Evolutionary conservation across 2,888 invertebrate species (phyloP).

Genomic region (Encarsia formosa): DNA sequence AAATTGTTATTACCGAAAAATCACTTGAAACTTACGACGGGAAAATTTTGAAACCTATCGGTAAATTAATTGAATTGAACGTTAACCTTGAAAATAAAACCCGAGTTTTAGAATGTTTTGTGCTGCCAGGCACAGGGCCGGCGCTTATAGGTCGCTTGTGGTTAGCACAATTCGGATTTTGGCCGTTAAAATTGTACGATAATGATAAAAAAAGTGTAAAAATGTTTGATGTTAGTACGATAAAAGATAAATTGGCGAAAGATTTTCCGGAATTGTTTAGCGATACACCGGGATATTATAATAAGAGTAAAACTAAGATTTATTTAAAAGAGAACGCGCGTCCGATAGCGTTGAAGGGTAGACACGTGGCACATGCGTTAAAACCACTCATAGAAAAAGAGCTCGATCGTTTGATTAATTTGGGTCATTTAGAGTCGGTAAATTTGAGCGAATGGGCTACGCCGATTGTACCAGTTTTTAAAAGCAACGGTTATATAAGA

Average conservation of each 20-base stretch:
- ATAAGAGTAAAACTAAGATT: constrained; percentile 15
- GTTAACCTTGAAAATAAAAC: too few species aligned
- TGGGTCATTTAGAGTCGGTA: constrained; percentile 8
- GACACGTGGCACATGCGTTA: constrained; percentile 18
- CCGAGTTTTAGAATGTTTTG: background rate
- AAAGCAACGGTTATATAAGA: constrained; percentile 6
- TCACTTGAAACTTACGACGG: background rate
- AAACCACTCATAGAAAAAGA: constrained; percentile 11
- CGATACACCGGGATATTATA: constrained; percentile 10
- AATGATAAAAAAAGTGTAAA: background rate
- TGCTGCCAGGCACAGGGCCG: background rate
- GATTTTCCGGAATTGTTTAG: too few species aligned
- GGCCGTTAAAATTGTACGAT: background rate
- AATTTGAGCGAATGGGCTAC: constrained; percentile 11
- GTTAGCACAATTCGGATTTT: background rate
- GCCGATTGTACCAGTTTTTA: constrained; percentile 8
- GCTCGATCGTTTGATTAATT: constrained; percentile 7
- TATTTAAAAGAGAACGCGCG: constrained; percentile 16
- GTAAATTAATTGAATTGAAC: background rate
- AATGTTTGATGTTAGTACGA: background rate
- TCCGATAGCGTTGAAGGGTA: constrained; percentile 12
- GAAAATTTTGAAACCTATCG: background rate
- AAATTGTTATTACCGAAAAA: background rate
- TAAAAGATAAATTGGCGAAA: background rate
- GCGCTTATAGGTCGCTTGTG: background rate